Percentiles rank a stretch among this genome's conserved stretches.
Evolutionary conservation across 2,888 invertebrate species (phyloP).

Genomic region (Leptogaster cylindrica): DNA sequence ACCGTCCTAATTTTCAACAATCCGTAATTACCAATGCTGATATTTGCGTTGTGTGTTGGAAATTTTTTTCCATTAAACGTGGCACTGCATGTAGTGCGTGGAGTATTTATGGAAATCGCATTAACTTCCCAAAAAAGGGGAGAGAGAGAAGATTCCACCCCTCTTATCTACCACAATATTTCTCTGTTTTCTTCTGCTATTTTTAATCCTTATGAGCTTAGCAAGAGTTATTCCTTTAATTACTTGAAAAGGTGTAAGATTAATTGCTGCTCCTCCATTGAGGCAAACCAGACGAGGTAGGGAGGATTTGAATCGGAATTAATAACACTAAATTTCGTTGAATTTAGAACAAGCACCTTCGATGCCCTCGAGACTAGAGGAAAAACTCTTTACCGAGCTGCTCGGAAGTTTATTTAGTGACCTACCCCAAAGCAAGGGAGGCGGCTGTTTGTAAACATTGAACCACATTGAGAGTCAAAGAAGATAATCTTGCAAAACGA

Average conservation of each 20-base stretch:
- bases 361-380: neutral
- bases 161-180: neutral
- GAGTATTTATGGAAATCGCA: neutral
- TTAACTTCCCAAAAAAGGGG: neutral
- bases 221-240: constrained; percentile 13
- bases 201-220: no score
- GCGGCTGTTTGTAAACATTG: constrained; percentile 26
- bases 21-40: constrained; percentile 2
- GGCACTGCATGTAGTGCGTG: neutral
- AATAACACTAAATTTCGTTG: constrained; percentile 5
- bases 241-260: neutral
- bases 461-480: constrained; percentile 7
- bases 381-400: neutral
- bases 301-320: neutral
- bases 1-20: constrained; percentile 12
- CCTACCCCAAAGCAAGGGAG: constrained; percentile 3
- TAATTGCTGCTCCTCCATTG: neutral
- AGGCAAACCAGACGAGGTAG: neutral
- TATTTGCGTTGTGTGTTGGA: neutral
- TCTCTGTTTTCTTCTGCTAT: neutral
- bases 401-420: neutral
- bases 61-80: neutral
- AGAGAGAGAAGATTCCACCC: neutral
- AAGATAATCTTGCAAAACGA: neutral
- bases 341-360: neutral